These are phyloP conservation scores for Drosophila triauraria DNA, from an alignment of 1,140 invertebrate species.

Conservation along the genomic window DNA sequence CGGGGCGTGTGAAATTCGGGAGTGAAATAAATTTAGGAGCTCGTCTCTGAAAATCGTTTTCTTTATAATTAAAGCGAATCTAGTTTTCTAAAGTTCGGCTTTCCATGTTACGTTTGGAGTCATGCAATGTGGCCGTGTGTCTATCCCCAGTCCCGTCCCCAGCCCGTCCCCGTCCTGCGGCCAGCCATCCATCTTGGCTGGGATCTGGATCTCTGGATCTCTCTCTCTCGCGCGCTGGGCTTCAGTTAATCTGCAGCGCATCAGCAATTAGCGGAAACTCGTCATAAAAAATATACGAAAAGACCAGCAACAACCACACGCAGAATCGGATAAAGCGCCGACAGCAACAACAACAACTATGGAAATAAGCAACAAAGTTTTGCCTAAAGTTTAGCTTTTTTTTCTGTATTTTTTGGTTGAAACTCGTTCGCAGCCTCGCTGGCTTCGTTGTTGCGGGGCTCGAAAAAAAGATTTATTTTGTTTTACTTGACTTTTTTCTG, in stretches of 20 bases:
- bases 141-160: background rate
- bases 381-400: slow-evolving; percentile 64
- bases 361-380: slow-evolving; percentile 48
- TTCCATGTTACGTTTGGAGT: slow-evolving; percentile 25
- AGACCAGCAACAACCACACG: slow-evolving; percentile 41
- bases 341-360: slow-evolving; percentile 62
- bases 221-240: slow-evolving; percentile 28
- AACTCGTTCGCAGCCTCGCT: slow-evolving; percentile 63
- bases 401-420: slow-evolving; percentile 57
- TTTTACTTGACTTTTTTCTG: slow-evolving; percentile 62
- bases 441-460: slow-evolving; percentile 46
- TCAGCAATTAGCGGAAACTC: slow-evolving; percentile 83
- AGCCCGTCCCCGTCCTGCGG: slow-evolving; percentile 9
- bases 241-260: slow-evolving; percentile 80
- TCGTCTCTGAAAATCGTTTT: background rate
- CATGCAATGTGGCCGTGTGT: slow-evolving; percentile 22
- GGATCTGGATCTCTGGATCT: slow-evolving; percentile 27
- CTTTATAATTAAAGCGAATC: slow-evolving; percentile 32
- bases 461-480: slow-evolving; percentile 80
- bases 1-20: slow-evolving; percentile 49
- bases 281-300: slow-evolving; percentile 70
- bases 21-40: background rate
- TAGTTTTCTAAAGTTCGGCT: slow-evolving; percentile 12
- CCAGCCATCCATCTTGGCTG: slow-evolving; percentile 38
- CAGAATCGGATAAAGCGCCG: slow-evolving; percentile 81